Evolutionary conservation across 2,113 vertebrate genomes (phyloP).

Genomic region (Raphicerus campestris): DNA sequence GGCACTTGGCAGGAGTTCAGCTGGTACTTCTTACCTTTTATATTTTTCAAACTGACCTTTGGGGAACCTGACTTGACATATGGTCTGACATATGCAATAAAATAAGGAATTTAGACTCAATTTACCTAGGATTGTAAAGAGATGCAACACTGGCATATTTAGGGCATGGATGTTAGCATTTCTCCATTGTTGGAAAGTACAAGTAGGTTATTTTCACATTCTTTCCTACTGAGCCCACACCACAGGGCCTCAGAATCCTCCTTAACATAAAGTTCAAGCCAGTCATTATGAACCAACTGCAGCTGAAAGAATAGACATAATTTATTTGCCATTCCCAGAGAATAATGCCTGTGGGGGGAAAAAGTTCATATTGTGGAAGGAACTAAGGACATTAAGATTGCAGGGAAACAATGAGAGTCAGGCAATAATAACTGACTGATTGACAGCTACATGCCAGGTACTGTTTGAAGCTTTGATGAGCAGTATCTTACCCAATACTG

Average conservation of each 20-base stretch:
- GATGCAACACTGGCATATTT: neutral
- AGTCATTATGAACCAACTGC: neutral
- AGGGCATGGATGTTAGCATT: neutral
- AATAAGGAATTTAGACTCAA: neutral
- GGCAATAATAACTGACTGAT: neutral
- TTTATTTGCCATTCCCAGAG: neutral
- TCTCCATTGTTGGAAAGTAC: neutral
- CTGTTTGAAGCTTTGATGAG: neutral
- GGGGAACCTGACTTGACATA: neutral
- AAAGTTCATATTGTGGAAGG: neutral
- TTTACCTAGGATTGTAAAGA: neutral
- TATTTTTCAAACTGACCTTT: neutral
- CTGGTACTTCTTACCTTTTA: neutral
- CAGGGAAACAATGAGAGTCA: neutral
- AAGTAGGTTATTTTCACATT: neutral
- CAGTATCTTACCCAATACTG: neutral
- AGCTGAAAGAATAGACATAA: neutral
- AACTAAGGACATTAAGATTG: neutral
- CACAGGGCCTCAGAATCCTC: neutral
- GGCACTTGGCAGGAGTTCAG: neutral
- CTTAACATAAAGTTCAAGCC: neutral
- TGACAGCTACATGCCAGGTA: neutral
- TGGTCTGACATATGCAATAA: neutral
- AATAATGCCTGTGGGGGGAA: neutral
- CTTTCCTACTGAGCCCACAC: neutral